Conservation (phyloP, 2,888 invertebrate species). For the Lochmaea capreae region DNA sequence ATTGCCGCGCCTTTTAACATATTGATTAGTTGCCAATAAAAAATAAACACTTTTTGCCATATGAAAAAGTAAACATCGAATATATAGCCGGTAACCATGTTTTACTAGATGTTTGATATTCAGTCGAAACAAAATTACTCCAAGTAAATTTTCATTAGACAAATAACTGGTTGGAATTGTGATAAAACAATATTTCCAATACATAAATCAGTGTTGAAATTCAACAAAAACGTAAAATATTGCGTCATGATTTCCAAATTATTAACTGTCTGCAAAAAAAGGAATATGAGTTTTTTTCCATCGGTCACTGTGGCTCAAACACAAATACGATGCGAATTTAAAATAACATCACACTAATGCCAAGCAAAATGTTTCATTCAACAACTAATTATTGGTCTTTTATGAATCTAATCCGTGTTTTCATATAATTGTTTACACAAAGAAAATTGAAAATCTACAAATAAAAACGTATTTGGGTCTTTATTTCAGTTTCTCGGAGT, state of each 20-base stretch:
- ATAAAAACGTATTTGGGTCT: neutral
- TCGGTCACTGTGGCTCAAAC: too few relatives aligned
- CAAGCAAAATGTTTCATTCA: too few relatives aligned
- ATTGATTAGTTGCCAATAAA: neutral
- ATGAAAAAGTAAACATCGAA: neutral
- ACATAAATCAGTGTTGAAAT: neutral
- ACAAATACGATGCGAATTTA: too few relatives aligned
- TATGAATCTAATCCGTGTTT: neutral
- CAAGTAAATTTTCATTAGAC: neutral
- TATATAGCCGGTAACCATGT: neutral
- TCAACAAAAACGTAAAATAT: neutral
- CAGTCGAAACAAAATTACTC: neutral
- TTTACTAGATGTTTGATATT: neutral
- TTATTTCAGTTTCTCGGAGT: neutral
- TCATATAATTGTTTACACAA: neutral
- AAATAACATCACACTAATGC: too few relatives aligned
- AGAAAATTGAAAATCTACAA: neutral
- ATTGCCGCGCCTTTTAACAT: neutral
- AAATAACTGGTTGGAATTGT: neutral
- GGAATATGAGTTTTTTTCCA: too few relatives aligned
- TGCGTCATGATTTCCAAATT: too few relatives aligned
- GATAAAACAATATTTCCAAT: neutral
- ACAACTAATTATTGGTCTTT: neutral
- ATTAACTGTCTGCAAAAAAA: too few relatives aligned
- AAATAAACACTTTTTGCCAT: neutral